Conservation (phyloP, 2,113 vertebrate species). For the Bothrops jararaca region DNA sequence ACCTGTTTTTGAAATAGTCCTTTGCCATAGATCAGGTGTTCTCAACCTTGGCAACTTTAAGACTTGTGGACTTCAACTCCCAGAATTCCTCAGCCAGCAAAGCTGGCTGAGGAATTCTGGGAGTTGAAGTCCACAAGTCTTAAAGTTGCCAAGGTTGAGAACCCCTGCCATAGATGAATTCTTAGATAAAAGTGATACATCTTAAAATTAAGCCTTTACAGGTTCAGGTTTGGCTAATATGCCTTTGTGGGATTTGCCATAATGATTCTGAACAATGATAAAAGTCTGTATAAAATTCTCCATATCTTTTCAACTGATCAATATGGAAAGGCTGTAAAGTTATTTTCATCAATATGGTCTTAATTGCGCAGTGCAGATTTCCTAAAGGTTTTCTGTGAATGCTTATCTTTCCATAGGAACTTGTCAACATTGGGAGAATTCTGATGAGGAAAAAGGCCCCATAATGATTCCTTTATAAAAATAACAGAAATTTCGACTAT, state of each 20-base stretch:
- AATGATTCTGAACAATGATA: slow-evolving; percentile 35
- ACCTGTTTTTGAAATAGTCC: background rate
- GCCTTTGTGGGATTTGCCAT: background rate
- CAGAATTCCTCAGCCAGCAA: too few species aligned
- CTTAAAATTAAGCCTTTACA: slow-evolving; percentile 14
- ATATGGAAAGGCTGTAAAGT: slow-evolving; percentile 42
- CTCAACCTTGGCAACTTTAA: too few species aligned
- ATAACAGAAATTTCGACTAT: slow-evolving; percentile 12
- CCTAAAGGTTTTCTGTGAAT: slow-evolving; percentile 38
- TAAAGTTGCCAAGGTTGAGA: too few species aligned
- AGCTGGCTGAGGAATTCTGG: too few species aligned
- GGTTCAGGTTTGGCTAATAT: slow-evolving; percentile 31
- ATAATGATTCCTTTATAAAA: slow-evolving; percentile 28
- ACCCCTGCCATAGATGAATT: slow-evolving; percentile 23
- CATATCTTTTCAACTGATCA: slow-evolving; percentile 38
- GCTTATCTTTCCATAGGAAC: slow-evolving; percentile 43
- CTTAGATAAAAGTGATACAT: background rate
- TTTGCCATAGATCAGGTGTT: slow-evolving; percentile 36
- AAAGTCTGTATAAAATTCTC: slow-evolving; percentile 27
- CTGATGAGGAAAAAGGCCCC: background rate
- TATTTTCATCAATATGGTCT: slow-evolving; percentile 46
- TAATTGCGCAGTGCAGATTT: slow-evolving; percentile 37
- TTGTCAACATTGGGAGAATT: slow-evolving; percentile 32
- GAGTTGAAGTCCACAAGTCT: too few species aligned
- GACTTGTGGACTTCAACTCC: too few species aligned